phyloP scores from a whole-genome alignment of 2,113 vertebrate genomes.

The Hystrix cristata region DNA sequence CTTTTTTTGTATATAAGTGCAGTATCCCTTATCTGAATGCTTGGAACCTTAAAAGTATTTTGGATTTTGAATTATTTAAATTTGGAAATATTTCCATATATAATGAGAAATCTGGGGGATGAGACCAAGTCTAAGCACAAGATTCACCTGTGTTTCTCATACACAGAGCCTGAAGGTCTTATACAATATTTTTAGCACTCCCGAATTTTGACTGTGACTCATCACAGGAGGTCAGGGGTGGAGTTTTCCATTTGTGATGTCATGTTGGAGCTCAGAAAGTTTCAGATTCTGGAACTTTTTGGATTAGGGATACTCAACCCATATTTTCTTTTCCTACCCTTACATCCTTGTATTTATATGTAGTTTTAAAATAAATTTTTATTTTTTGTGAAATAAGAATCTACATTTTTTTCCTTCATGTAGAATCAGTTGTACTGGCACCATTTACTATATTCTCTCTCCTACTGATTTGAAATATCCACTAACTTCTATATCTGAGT shows the following conservation, averaged over 20 bases:
- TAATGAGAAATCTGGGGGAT: background rate
- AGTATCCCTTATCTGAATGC: background rate
- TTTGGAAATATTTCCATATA: background rate
- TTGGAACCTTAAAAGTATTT: background rate
- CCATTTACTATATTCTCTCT: background rate
- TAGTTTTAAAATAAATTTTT: slow-evolving; percentile 21
- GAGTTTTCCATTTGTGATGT: background rate
- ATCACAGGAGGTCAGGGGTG: background rate
- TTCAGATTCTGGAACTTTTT: background rate
- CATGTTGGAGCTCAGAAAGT: background rate
- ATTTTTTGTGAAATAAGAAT: background rate
- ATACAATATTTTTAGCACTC: background rate
- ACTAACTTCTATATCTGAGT: background rate
- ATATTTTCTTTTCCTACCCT: slow-evolving; percentile 38
- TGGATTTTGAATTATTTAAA: background rate
- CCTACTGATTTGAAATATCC: background rate
- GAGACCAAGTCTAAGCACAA: background rate
- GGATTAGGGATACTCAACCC: background rate
- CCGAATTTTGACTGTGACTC: background rate
- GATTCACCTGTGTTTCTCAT: background rate
- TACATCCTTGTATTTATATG: slow-evolving; percentile 56
- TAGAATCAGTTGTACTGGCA: background rate
- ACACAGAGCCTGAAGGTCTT: background rate
- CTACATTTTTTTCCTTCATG: background rate
- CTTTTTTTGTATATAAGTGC: slow-evolving; percentile 29